Conservation (phyloP, 2,888 invertebrate genomes). For the Syrista parreyssii region DNA sequence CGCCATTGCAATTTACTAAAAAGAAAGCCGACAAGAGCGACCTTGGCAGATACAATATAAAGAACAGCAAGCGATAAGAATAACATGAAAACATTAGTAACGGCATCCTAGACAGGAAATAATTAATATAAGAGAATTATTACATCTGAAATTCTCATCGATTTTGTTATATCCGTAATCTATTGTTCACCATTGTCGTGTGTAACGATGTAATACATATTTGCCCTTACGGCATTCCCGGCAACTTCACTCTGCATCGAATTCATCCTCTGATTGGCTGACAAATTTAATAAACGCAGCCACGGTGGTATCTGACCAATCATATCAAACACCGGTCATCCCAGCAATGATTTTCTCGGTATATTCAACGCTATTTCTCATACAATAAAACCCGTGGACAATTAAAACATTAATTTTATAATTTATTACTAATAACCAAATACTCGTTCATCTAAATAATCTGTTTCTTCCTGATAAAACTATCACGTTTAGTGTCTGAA, state of each 20-base stretch:
- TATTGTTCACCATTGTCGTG: not conserved
- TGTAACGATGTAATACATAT: not conserved
- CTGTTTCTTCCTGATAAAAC: not conserved
- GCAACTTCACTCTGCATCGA: slow-evolving; percentile 8
- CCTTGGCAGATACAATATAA: not conserved
- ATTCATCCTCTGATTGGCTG: not conserved
- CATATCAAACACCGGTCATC: not conserved
- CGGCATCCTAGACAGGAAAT: not conserved
- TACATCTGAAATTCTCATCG: not conserved
- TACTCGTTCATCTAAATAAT: not conserved
- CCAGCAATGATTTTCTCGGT: not conserved
- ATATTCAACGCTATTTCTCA: not conserved
- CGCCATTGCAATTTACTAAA: not conserved
- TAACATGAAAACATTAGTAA: not conserved
- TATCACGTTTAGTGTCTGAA: not conserved
- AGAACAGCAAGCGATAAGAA: not conserved
- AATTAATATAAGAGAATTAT: not conserved
- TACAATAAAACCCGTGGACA: not conserved
- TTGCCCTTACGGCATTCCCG: not conserved
- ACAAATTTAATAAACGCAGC: not conserved
- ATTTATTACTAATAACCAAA: not conserved
- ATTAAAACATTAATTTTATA: not conserved
- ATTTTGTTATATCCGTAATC: not conserved
- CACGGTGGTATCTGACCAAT: not conserved
- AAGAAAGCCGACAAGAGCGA: not conserved